Evolutionary conservation across 2,888 invertebrate genomes (phyloP), one percentile per base, ranked within the genome.

Genomic region (Netelia inedita): DNA sequence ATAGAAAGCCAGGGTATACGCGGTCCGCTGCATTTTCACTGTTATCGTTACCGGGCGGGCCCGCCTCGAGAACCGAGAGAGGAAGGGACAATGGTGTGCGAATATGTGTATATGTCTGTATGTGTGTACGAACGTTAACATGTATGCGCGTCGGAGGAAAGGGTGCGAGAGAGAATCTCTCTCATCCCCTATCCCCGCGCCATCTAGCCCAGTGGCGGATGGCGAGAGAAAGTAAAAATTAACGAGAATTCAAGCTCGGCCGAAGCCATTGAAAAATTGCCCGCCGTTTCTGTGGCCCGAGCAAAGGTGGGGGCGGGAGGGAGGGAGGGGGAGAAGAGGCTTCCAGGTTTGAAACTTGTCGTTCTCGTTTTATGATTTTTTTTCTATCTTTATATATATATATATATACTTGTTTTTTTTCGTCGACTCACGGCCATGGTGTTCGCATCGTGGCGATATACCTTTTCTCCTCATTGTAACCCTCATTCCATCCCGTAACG

Each of bases 161-260:
- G 61, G 21, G 19, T 57, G 68, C n/a, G 73, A 63, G 57, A 19
- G 59, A 75, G 63, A 57, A 21, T 61, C 28, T 43, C 57, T 59
- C 41, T 41, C 41, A 16, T 19, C 19, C 28, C 55, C 41, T 53
- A 5, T 41, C 57, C 55, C 2, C 59, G n/a, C 10, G 43, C 72
- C 75, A 82, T 61, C 9, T 16, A 83, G 78, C 76, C 89, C 91
- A 90, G 87, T 90, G 87, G 91, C 90, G 91, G 91, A 92, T 88
- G 90, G 91, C 89, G 91, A 92, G 92, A 92, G 91, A 92, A 92
- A 92, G 92, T 92, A 92, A 92, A 92, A 92, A 92, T 92, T 92
- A 92, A 92, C 92, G 92, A 92, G 92, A 92, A 92, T 92, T 92
- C 92, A 92, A 92, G 92, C 92, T 92, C 91, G 91, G 92, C 88